Evolutionary conservation across 2,888 invertebrate genomes (phyloP), one percentile per base, ranked within the genome.

Genomic region (Cancer borealis): DNA sequence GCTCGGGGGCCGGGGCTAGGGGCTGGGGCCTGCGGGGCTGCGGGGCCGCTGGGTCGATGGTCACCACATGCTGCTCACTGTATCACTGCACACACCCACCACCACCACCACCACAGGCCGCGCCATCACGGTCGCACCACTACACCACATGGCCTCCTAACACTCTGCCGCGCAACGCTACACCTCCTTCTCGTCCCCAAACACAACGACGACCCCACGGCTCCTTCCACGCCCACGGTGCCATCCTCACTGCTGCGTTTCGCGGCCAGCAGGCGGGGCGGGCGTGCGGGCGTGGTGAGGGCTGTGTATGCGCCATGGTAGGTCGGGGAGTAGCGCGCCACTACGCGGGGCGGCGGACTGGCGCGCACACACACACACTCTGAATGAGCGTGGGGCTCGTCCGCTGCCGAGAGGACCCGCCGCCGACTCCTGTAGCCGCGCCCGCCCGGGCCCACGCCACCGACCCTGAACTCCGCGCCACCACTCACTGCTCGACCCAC

Each of bases 381-480:
- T 94, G 94, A 94, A 94, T 94, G 94, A 94, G 94, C 94, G 94
- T 94, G 94, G 94, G 94, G 94, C 94, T 94, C 94, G 66, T 30
- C 54, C 66, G 26, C 60, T 79, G 47, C 30, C 92, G 60, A 79
- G 60, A 54, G 94, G 94, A 73, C 89, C 92, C 94, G 84, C 94
- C 89, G 94, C 94, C 89, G 92, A 90, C 92, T 26, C 60, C 79
- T 12, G 39, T 47, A n/a, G 45, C 87, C 92, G 84, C 93, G 73
- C 84, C 54, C 93, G 79, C 90, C 79, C 30, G 73, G 47, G 79
- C 93, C 93, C 90, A 30, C 92, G 88, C 92, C 60, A 47, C 88
- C 88, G 88, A 88, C 92, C 88, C 84, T 84, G 84, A 84, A 84
- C 84, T 47, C 89, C 54, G 89, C 89, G 89, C 54, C 49, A 54